Conservation (phyloP, 2,113 vertebrate species). For the Leptodactylus fuscus region DNA sequence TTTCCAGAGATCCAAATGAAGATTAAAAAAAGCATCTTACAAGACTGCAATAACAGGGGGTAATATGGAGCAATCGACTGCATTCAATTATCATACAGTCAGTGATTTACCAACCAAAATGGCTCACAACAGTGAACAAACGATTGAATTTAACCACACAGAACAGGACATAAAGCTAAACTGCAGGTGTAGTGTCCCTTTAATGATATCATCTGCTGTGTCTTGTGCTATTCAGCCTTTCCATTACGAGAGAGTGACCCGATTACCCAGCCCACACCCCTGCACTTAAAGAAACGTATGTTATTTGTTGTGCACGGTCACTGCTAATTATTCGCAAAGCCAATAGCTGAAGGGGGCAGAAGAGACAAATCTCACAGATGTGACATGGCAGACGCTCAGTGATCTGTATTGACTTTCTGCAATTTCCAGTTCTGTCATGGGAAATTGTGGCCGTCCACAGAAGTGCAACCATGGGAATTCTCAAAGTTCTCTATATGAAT, state of each 20-base stretch:
- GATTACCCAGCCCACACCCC: background rate
- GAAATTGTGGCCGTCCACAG: background rate
- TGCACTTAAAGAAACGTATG: background rate
- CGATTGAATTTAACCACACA: too few relatives aligned
- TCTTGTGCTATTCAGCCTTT: background rate
- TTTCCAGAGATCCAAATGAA: too few relatives aligned
- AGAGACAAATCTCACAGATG: background rate
- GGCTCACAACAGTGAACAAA: too few relatives aligned
- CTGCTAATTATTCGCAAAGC: background rate
- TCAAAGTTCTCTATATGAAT: background rate
- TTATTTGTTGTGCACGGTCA: background rate
- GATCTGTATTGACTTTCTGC: background rate
- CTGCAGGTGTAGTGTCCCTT: too few relatives aligned
- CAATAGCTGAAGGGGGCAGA: constrained; percentile 3
- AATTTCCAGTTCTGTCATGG: background rate
- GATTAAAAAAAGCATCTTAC: too few relatives aligned
- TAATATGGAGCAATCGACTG: too few relatives aligned
- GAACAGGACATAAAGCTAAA: too few relatives aligned
- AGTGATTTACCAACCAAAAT: too few relatives aligned
- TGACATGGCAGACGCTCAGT: background rate
- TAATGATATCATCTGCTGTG: background rate
- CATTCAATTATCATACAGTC: too few relatives aligned
- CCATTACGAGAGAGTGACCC: background rate
- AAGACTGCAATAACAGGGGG: too few relatives aligned
- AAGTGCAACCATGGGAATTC: background rate